phyloP scores from a whole-genome alignment of 2,113 vertebrate genomes.

The Leucosticte australis region DNA sequence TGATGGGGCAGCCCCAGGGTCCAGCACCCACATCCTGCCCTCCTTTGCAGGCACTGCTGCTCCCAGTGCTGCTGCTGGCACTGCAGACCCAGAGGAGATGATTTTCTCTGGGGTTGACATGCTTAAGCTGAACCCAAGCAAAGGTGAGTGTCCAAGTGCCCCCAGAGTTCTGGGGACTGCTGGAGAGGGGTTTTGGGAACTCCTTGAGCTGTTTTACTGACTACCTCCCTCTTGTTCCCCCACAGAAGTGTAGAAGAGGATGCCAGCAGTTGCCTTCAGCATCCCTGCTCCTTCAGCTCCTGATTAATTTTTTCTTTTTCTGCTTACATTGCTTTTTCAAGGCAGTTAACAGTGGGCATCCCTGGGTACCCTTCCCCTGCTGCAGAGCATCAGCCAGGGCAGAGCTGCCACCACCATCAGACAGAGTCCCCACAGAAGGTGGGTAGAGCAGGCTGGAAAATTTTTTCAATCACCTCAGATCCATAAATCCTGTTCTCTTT shows the following conservation, averaged over 20 bases:
- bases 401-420: neutral
- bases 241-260: neutral
- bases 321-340: neutral
- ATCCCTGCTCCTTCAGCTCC: neutral
- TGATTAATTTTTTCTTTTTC: neutral
- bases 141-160: neutral
- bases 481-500: neutral
- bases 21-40: neutral
- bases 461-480: accelerated
- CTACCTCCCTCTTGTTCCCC: neutral
- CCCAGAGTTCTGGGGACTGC: neutral
- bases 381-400: neutral
- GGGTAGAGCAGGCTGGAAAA: neutral
- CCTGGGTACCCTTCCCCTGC: neutral
- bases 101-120: conserved; percentile 52
- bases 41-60: neutral
- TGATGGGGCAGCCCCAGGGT: neutral
- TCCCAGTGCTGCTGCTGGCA: neutral
- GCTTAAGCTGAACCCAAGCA: neutral
- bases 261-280: neutral
- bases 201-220: neutral
- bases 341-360: neutral
- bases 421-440: neutral
- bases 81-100: conserved; percentile 30
- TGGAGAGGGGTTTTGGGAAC: neutral